Conservation (phyloP, 2,888 invertebrate genomes). For the Luperina testacea region DNA sequence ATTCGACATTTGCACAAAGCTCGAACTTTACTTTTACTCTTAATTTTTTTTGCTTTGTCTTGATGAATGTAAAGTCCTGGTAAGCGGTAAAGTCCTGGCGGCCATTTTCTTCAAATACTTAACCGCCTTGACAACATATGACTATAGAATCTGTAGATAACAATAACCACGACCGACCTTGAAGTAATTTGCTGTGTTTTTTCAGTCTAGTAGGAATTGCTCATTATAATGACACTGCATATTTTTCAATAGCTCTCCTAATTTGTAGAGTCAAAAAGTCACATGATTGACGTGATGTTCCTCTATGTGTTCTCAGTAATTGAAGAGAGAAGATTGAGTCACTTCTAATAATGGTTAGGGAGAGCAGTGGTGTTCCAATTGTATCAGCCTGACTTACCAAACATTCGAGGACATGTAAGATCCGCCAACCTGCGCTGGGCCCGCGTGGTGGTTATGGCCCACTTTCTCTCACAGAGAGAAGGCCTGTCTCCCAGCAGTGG, state of each 20-base stretch:
- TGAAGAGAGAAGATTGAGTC: conserved; percentile 8
- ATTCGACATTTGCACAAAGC: background rate
- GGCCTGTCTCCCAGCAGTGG: background rate
- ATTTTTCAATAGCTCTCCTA: conserved; percentile 52
- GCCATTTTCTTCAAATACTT: background rate
- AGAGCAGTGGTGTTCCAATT: background rate
- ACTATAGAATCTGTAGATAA: background rate
- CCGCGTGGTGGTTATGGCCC: background rate
- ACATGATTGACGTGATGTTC: conserved; percentile 19
- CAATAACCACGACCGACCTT: conserved; percentile 31
- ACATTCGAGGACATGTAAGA: background rate
- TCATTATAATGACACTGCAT: conserved; percentile 50
- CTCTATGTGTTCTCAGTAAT: conserved; percentile 21
- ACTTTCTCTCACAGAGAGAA: too few species aligned
- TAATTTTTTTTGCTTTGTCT: background rate
- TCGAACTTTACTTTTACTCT: background rate
- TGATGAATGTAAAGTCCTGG: background rate
- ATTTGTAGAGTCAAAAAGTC: conserved; percentile 50
- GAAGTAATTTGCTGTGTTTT: conserved; percentile 46
- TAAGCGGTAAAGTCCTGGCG: background rate
- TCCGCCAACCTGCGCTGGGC: background rate
- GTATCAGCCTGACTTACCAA: background rate
- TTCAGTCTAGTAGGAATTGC: conserved; percentile 33
- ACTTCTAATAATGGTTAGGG: conserved; percentile 22
- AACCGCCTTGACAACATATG: conserved; percentile 18